Evolutionary conservation across 2,113 vertebrate genomes (phyloP).

Genomic region (Mugil cephalus): DNA sequence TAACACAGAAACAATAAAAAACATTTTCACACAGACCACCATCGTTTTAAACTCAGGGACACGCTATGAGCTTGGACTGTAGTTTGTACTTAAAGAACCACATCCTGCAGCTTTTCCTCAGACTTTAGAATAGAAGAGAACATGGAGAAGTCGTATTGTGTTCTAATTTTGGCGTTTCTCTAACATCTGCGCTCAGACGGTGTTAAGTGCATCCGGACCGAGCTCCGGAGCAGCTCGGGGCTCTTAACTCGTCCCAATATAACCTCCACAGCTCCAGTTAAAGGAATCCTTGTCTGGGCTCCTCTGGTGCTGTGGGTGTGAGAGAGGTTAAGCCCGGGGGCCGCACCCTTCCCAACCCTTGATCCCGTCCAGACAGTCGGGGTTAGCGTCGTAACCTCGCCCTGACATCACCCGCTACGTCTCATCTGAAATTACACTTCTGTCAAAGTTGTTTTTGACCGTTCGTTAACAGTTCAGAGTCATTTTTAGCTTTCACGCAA

Average conservation of each 20-base stretch:
- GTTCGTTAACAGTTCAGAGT: background rate
- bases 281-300: background rate
- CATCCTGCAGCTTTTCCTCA: too few species aligned
- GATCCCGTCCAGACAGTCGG: background rate
- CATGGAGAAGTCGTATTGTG: too few species aligned
- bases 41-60: too few species aligned
- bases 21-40: too few species aligned
- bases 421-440: conserved; percentile 15
- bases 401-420: conserved; percentile 10
- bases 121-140: too few species aligned
- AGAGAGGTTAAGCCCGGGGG: conserved; percentile 21
- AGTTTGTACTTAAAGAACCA: too few species aligned
- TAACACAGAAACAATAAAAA: too few species aligned
- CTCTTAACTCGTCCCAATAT: conserved; percentile 10
- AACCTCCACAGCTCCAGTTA: conserved; percentile 16
- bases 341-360: conserved; percentile 19
- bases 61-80: too few species aligned
- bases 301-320: conserved; percentile 5
- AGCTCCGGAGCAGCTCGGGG: background rate
- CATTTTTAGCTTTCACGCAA: too few species aligned
- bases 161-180: too few species aligned
- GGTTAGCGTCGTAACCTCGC: conserved; percentile 28
- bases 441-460: background rate
- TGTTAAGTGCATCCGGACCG: conserved; percentile 14
- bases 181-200: background rate